phyloP scores from a whole-genome alignment of 2,888 invertebrate genomes.

The Drosophila kuntzei region DNA sequence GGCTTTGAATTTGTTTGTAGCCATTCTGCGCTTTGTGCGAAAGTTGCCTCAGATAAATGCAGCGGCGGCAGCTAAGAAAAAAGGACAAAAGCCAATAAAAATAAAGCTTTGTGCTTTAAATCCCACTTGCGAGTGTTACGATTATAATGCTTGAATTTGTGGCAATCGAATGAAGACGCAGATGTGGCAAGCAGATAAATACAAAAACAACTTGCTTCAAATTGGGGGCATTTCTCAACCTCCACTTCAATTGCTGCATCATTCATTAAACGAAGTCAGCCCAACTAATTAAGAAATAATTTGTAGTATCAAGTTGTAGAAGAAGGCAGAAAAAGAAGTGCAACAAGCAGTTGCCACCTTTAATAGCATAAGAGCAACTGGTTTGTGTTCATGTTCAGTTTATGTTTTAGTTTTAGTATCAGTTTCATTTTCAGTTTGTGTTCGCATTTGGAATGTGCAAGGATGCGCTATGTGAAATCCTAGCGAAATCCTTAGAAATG shows the following conservation, averaged over 20 bases:
- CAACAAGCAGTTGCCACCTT: constrained; percentile 54
- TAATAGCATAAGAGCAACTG: neutral
- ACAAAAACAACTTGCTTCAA: constrained; percentile 16
- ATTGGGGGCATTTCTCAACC: constrained; percentile 7
- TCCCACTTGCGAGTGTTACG: constrained; percentile 34
- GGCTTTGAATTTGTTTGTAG: constrained; percentile 81
- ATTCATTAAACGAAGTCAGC: constrained; percentile 22
- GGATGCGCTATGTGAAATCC: constrained; percentile 64
- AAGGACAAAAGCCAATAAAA: constrained; percentile 55
- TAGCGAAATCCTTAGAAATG: constrained; percentile 80
- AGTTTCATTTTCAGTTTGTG: constrained; percentile 1
- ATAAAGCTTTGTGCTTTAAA: constrained; percentile 54
- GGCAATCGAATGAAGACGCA: constrained; percentile 53
- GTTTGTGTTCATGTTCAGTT: constrained; percentile 4
- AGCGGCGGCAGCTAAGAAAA: constrained; percentile 35
- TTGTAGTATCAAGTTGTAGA: constrained; percentile 50
- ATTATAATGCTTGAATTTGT: constrained; percentile 41
- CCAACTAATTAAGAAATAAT: constrained; percentile 77
- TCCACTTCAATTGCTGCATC: constrained; percentile 15
- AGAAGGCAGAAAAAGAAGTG: constrained; percentile 2
- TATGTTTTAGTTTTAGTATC: neutral
- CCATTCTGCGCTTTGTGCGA: constrained; percentile 61
- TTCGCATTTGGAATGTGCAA: constrained; percentile 35
- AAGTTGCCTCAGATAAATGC: constrained; percentile 69
- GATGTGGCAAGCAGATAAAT: constrained; percentile 43